Evolutionary conservation across 2,113 vertebrate species (phyloP), one percentile per base, ranked within the genome.

Genomic region (Isurus oxyrinchus): DNA sequence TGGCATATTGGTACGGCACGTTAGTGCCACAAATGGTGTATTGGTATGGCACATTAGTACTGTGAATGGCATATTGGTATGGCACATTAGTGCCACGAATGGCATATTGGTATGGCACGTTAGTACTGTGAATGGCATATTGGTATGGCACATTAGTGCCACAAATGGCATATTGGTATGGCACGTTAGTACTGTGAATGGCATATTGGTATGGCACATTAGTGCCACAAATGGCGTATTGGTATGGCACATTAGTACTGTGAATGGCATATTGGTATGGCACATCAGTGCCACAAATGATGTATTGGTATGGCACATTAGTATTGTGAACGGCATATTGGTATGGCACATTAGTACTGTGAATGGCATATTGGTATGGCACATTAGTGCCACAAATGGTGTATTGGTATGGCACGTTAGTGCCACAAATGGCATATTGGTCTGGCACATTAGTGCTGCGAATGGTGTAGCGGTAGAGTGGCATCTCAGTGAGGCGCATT

Each of bases 321-420:
- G 19, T 25, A 8, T 21, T 2, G 6, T 0, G 16, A 3, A 11
- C 31, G 53, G 49, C 3, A n/a, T 16, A 13, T 59, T 59, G 6
- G 8, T 90, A 25, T 31, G 27, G 84, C 5, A 16, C 25, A 19
- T 16, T 49, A 19, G 19, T 25, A 6, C 44, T 6, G 31, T 0
- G 13, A 3, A 81, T 81, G 35, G n/a, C 31, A 2, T n/a, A 35
- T 40, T 69, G 67, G 67, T 27, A 27, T 31, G 27, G 69, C 1
- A 6, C 10, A 8, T 72, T 4, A 6, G 11, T 40, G 13, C 27
- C 0, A 0, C 0, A 2, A 4, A 44, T 40, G 76, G 31, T 0
- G 10, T n/a, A 27, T 27, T 69, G 67, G 72, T 79, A 4, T 10
- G 4, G 81, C 19, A 0, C 4, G 2, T 44, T 19, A 5, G 19